These are phyloP conservation scores for Ptychobarbus kaznakovi DNA, from an alignment of 2,797 vertebrate species.

Conservation along the genomic window DNA sequence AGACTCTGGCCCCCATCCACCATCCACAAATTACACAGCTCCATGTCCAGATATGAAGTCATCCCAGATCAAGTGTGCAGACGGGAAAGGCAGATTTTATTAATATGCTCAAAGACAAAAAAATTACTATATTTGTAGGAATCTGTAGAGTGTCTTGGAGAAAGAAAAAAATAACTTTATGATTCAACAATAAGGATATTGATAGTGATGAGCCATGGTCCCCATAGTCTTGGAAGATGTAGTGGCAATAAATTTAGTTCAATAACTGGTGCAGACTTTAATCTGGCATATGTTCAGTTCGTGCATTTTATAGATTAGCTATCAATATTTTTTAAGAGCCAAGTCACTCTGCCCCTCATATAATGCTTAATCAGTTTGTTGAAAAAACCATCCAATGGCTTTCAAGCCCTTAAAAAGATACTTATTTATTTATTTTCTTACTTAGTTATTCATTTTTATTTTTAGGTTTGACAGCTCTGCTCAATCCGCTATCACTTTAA, in stretches of 20 bases:
- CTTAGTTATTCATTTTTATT: neutral
- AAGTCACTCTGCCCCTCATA: neutral
- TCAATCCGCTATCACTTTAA: neutral
- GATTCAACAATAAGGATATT: neutral
- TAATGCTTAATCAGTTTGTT: neutral
- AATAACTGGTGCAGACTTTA: neutral
- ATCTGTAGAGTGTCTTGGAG: neutral
- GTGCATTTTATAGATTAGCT: no score
- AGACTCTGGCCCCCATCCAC: constrained; percentile 59
- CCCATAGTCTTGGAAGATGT: neutral
- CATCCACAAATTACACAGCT: constrained; percentile 66
- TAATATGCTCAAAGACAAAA: constrained; percentile 32
- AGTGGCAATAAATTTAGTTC: neutral
- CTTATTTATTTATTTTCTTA: neutral
- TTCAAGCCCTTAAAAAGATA: neutral
- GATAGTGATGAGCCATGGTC: neutral
- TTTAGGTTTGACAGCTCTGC: neutral
- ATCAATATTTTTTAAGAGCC: neutral
- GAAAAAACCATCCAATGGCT: neutral
- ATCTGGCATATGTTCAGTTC: neutral
- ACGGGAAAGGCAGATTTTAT: constrained; percentile 33
- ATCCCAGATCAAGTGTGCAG: constrained; percentile 44
- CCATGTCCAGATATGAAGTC: constrained; percentile 66
- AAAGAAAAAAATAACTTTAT: neutral
- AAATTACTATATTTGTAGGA: constrained; percentile 22